Base-by-base conservation (phyloP, 2,113 vertebrate species). In the Cyrtonyx montezumae region DNA sequence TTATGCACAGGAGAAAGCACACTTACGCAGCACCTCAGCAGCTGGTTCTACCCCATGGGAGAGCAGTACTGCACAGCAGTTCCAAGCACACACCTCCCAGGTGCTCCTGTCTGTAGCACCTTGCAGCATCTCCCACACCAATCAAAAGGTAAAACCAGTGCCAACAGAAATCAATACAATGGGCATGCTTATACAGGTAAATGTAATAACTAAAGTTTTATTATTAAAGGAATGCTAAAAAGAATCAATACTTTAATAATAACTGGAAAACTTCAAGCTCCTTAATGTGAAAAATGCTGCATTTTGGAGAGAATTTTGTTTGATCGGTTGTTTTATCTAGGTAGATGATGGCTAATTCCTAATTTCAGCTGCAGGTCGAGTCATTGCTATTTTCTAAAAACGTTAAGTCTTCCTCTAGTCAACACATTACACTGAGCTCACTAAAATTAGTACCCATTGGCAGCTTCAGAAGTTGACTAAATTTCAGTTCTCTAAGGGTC, bases 401-500 rank as follows among this genome's bases (percentile, higher is more conserved):
- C 45, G 42, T 7, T 34, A 0, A 53, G 28, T 79, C 51, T 91
- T 93, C 79, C 17, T 55, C 40, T 23, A 92, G 40, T 13, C 80
- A 66, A 80, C 70, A 80, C 0, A 6, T 42, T 87, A 59, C 66
- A 79, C 68, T 13, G n/a, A 90, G 74, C 74, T 96, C 71, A 87
- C 51, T 73, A 75, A 91, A 93, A 86, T 66, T 4, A 76, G 75
- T 76, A 76, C 86, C 93, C 79, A 67, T 1, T 88, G 80, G 86
- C 83, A 93, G 95, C 87, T 68, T 84, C 4, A 88, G 76, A 93
- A 90, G 51, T 69, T 94, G 78, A 95, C 87, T 89, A 79, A 75
- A 96, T 88, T 53, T 90, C 59, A 96, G 79, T 93, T 87, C 93
- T 94, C 77, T 20, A 63, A 37, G 46, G 89, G 22, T 65, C 89